Evolutionary conservation across 2,888 invertebrate species (phyloP).

Genomic region (Neuroscelio doddi): DNA sequence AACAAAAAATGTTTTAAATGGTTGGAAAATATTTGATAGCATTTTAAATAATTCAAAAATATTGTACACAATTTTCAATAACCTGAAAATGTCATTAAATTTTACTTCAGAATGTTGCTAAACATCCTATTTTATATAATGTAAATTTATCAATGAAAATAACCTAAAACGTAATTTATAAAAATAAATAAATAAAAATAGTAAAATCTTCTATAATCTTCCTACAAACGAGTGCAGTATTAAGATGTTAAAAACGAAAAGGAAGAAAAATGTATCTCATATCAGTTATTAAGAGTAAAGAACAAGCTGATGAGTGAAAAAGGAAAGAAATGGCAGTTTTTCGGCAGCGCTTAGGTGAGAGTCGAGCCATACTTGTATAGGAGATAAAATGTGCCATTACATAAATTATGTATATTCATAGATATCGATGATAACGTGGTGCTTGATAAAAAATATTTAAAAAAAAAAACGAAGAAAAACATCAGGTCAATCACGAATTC

Average conservation of each 20-base stretch:
- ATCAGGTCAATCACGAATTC: background rate
- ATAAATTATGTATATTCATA: slow-evolving; percentile 48
- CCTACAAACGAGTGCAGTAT: slow-evolving; percentile 42
- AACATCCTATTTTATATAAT: too few species aligned
- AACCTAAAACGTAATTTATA: too few species aligned
- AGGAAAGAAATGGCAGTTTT: slow-evolving; percentile 30
- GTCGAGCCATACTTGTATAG: slow-evolving; percentile 52
- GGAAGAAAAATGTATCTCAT: slow-evolving; percentile 28
- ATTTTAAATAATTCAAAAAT: too few species aligned
- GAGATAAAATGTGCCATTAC: slow-evolving; percentile 59
- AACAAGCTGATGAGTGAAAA: background rate
- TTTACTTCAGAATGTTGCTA: too few species aligned
- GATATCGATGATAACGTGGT: slow-evolving; percentile 42
- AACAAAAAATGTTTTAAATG: too few species aligned
- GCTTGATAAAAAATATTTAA: slow-evolving; percentile 42
- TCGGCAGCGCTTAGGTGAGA: slow-evolving; percentile 43
- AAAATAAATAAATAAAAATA: too few species aligned
- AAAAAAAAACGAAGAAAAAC: slow-evolving; percentile 9
- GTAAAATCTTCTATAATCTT: slow-evolving; percentile 30
- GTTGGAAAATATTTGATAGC: too few species aligned
- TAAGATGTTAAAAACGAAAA: slow-evolving; percentile 26
- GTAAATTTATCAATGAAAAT: too few species aligned
- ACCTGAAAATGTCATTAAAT: too few species aligned
- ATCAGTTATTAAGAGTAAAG: slow-evolving; percentile 19
- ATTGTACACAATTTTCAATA: too few species aligned